Evolutionary conservation across 2,888 invertebrate genomes (phyloP), one percentile per base, ranked within the genome.

Genomic region (Dendrolimus houi): DNA sequence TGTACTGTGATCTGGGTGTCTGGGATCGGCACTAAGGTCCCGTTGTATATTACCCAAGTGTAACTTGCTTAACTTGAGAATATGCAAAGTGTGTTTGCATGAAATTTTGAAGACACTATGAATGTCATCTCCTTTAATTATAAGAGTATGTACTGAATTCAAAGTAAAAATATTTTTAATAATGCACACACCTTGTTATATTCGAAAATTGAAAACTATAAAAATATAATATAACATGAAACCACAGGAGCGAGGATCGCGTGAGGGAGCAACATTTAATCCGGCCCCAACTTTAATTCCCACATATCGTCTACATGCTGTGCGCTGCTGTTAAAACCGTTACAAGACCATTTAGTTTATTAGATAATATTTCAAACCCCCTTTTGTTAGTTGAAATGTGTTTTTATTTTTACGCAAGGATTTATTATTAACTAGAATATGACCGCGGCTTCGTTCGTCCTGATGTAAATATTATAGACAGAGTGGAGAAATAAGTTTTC

Each of bases 281-380:
- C 62, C 58, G 58, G 70, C 76, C 74, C 71, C 62, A 61, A 69
- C 77, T 83, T 85, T 81, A 84, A 80, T 85, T 83, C 79, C 72
- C 77, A 77, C 79, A 70, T 81, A 81, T 79, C 78, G 73, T 64
- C 74, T 81, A 84, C 74, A 81, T 85, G 83, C 47, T 47, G 71
- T 73, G 66, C 63, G 56, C 60, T 63, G 66, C 67, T 47, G 47
- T 12, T 47, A 47, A 12, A 10, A 47, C 9, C 47, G 47, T 47
- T 47, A 47, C 47, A 47, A 47, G 47, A 47, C 47, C 47, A 12
- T 47, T 47, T 47, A 47, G 47, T 47, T 47, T 47, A 47, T 47
- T 47, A 47, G 47, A 47, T 47, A 47, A 47, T 47, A 47, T 47
- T 47, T 47, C 47, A 47, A 47, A 47, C 9, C 47, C 29, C 12